Base-by-base conservation (phyloP, 2,888 invertebrate species). In the Escarpia spicata region DNA sequence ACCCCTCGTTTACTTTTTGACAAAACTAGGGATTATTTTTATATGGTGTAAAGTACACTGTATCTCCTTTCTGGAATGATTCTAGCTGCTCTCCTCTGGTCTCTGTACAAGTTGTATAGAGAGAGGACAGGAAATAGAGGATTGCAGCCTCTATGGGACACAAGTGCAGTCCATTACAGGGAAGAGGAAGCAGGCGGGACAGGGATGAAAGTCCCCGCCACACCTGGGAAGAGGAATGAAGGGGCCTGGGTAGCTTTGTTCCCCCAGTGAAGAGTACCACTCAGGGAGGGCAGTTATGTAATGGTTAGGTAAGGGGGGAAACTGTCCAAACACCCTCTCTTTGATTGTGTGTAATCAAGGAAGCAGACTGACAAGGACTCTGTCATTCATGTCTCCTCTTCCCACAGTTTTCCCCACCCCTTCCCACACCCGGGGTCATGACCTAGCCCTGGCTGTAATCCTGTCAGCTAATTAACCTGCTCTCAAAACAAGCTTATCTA, bases 331-430 rank as follows among this genome's bases (percentile, higher is more conserved):
- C 75, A 75, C 75, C n/a, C n/a, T 19, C 75, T 26, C 75, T 75
- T 75, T 75, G 75, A 75, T 75, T 75, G 26, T 75, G 75, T 75
- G 75, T 75, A 75, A 75, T 75, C 75, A 75, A 75, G 75, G 75
- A 75, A 75, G 75, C 4, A n/a, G n/a, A n/a, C 75, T 75, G 75
- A 75, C 75, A 75, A 26, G 26, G 75, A 75, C 26, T 19, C 75
- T 75, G 75, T 75, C 75, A 75, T 75, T 75, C 75, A 75, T 6
- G 26, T 75, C 12, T 75, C n/a, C 75, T 26, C 75, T 75, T 75
- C 75, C 75, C 75, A 75, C 75, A 75, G 75, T 75, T 26, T 75
- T n/a, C 75, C 75, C 15, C 75, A 75, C 75, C 75, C 75, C 19
- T n/a, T 26, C 75, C 75, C 75, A 75, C 26, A 52, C 75, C 75